Evolutionary conservation across 2,797 vertebrate species (phyloP), one percentile per base, ranked within the genome.

Genomic region (Linurgus olivaceus): DNA sequence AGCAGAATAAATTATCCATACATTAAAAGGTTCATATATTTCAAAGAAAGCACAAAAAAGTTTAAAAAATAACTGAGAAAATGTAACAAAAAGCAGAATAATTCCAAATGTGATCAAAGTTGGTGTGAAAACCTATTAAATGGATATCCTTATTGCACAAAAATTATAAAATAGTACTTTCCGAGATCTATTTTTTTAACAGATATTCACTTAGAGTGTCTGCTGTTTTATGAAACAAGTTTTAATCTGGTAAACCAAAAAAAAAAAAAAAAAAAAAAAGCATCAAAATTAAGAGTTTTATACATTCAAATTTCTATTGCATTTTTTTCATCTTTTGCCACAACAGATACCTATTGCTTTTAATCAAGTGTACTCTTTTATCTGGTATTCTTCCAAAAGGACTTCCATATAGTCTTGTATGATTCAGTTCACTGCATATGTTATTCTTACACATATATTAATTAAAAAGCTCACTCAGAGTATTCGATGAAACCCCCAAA

Each of bases 1-100:
- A 96, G 88, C 94, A 97, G 97, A 97, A 98, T 97, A 98, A 98
- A 97, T 97, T 97, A 97, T 96, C 97, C 91, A 94, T 96, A 97
- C 93, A 97, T 97, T 98, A 97, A 97, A 97, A 96, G 85, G 75
- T 93, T 97, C 96, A 73, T 95, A 95, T 98, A 97, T 97, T 97
- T 96, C 95, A 97, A 97, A 97, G 95, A 97, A 97, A 94, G 94
- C 77, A 97, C 95, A 26, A 94, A 94, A 93, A 97, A 96, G 84
- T 97, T 86, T 96, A 88, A 96, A 96, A 97, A 97, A 97, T 91
- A 94, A 87, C 72, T 66, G 66, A 95, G 74, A 96, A 97, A 97
- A 95, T 96, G 95, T 95, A 97, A 94, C 93, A 97, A 94, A 97
- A 97, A 97, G 80, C 68, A 97, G 90, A 96, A 96, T 94, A 96